A percentile compares a stretch with the other conserved stretches of the same genome.
phyloP scores from a whole-genome alignment of 23 tunicate genomes.

The Diplosoma virens region DNA sequence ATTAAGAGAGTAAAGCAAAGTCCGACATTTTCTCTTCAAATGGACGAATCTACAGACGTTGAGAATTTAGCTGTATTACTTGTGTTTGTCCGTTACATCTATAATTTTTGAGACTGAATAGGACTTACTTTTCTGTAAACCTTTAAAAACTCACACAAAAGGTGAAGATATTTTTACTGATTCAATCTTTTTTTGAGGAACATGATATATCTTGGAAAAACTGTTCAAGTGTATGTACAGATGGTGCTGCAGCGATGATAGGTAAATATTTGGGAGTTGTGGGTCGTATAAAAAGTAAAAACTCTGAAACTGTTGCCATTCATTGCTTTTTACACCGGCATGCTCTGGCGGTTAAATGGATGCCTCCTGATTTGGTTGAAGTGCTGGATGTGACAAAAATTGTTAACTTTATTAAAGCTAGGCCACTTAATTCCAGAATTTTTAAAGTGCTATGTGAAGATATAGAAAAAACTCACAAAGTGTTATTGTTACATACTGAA shows the following conservation, averaged over 20 bases:
- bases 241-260: constrained; percentile 14
- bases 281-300: constrained; percentile 21
- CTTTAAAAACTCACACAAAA: constrained; percentile 25
- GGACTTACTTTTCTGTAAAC: constrained; percentile 25
- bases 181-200: constrained; percentile 29
- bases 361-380: constrained; percentile 23
- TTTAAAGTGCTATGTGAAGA: constrained; percentile 7
- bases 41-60: constrained; percentile 15
- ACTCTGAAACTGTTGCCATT: constrained; percentile 20
- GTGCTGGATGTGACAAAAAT: constrained; percentile 28
- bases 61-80: constrained; percentile 26
- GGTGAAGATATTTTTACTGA: constrained; percentile 26
- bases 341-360: constrained; percentile 29
- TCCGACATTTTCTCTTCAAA: constrained; percentile 21
- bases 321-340: constrained; percentile 30
- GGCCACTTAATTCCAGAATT: constrained; percentile 27
- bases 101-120: constrained; percentile 13
- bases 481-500: constrained; percentile 29
- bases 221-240: constrained; percentile 31
- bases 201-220: constrained; percentile 22
- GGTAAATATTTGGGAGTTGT: constrained; percentile 21
- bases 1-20: constrained; percentile 28
- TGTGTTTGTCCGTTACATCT: constrained; percentile 24
- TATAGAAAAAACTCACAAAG: constrained; percentile 28
- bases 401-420: constrained; percentile 21